These are phyloP conservation scores for Bubo scandiacus DNA, from an alignment of 2,113 vertebrate species.

Conservation along the genomic window DNA sequence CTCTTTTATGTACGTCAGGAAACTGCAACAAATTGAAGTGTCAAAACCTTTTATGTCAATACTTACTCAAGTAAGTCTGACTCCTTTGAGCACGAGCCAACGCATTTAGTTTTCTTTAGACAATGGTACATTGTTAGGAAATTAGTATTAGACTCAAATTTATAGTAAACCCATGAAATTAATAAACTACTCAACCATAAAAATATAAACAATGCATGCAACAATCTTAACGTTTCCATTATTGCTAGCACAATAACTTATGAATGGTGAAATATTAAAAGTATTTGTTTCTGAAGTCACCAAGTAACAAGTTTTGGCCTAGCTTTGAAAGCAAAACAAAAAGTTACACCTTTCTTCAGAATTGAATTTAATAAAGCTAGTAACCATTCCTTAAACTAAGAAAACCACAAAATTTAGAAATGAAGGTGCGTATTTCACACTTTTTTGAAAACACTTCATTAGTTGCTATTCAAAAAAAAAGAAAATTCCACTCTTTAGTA, in stretches of 20 bases:
- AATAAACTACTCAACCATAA: not conserved
- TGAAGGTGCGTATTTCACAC: not conserved
- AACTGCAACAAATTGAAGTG: not conserved
- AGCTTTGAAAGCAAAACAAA: not conserved
- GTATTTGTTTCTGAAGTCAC: rapidly evolving
- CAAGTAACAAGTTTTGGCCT: not conserved
- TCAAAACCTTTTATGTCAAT: not conserved
- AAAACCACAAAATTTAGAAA: not conserved
- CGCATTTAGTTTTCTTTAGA: not conserved
- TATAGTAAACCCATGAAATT: not conserved
- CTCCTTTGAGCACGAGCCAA: not conserved
- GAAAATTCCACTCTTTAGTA: not conserved
- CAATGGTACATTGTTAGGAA: not conserved
- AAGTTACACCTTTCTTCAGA: not conserved
- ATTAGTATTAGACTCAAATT: not conserved
- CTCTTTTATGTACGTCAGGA: not conserved
- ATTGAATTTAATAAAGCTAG: not conserved
- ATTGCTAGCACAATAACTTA: not conserved
- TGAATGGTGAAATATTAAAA: not conserved
- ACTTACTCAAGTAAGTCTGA: not conserved
- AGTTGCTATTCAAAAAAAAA: not conserved
- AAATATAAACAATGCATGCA: not conserved
- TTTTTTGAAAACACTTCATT: not conserved
- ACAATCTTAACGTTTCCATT: not conserved
- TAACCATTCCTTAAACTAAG: not conserved